phyloP scores from a whole-genome alignment of 2,888 invertebrate species.

The Philonicus albiceps region DNA sequence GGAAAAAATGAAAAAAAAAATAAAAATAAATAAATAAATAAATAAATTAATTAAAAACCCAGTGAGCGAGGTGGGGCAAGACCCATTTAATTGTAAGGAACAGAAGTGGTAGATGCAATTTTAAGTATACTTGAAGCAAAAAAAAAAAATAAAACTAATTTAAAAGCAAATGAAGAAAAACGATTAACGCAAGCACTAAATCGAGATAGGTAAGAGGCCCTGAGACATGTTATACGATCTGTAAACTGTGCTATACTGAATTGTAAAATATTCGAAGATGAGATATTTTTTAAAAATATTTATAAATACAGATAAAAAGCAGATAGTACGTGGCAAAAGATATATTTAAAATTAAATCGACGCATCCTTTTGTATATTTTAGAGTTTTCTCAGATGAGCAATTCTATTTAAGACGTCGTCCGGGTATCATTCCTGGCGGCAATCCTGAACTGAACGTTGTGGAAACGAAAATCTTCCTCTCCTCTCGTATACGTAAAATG shows the following conservation, averaged over 20 bases:
- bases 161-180: background rate
- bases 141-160: background rate
- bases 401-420: background rate
- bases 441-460: constrained; percentile 3
- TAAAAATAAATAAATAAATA: too few relatives aligned
- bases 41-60: too few relatives aligned
- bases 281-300: constrained; percentile 39
- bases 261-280: background rate
- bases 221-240: constrained; percentile 22
- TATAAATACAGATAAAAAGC: constrained; percentile 2
- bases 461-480: constrained; percentile 22
- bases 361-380: constrained; percentile 4
- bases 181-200: background rate
- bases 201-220: background rate
- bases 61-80: background rate
- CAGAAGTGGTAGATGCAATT: constrained; percentile 14
- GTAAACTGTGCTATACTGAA: constrained; percentile 15
- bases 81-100: constrained; percentile 1
- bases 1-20: background rate
- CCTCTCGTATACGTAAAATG: constrained; percentile 34
- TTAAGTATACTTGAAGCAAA: constrained; percentile 19
- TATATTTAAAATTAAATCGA: constrained; percentile 14
- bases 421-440: background rate
- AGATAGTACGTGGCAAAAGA: background rate
- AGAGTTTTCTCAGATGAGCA: background rate